phyloP scores from a whole-genome alignment of 2,797 vertebrate species.

The Sus cebifrons region DNA sequence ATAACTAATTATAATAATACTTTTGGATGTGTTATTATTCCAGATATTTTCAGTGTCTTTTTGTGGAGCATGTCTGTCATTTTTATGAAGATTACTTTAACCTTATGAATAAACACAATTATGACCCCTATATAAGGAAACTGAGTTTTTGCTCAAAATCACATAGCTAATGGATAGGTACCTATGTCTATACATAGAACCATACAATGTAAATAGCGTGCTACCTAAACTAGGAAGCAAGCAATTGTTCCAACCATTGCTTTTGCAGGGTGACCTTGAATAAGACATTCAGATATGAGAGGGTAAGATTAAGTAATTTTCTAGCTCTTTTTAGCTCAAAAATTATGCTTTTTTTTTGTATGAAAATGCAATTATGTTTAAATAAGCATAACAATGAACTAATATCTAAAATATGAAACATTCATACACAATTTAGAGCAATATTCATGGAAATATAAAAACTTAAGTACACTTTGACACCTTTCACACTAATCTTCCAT shows the following conservation, averaged over 20 bases:
- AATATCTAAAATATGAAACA: slow-evolving; percentile 59
- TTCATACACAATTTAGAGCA: slow-evolving; percentile 69
- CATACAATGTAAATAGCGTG: not conserved
- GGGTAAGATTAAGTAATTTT: slow-evolving; percentile 48
- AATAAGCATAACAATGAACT: slow-evolving; percentile 63
- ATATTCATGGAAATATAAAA: slow-evolving; percentile 59
- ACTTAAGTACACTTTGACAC: slow-evolving; percentile 41
- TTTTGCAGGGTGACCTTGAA: not conserved
- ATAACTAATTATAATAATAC: not conserved
- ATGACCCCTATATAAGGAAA: not conserved
- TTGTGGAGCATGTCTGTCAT: not conserved
- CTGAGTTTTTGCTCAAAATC: not conserved
- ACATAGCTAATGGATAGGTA: not conserved
- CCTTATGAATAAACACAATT: slow-evolving; percentile 22
- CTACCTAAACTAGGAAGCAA: not conserved
- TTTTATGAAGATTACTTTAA: slow-evolving; percentile 29
- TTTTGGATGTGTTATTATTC: not conserved
- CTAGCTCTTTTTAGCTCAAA: slow-evolving; percentile 47
- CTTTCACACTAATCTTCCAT: slow-evolving; percentile 63
- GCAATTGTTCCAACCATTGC: not conserved
- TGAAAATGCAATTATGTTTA: slow-evolving; percentile 74
- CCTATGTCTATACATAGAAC: not conserved
- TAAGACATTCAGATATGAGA: slow-evolving; percentile 34
- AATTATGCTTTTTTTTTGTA: slow-evolving; percentile 32
- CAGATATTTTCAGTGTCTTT: not conserved